phyloP scores from a whole-genome alignment of 2,113 vertebrate genomes.

The Saccopteryx bilineata region DNA sequence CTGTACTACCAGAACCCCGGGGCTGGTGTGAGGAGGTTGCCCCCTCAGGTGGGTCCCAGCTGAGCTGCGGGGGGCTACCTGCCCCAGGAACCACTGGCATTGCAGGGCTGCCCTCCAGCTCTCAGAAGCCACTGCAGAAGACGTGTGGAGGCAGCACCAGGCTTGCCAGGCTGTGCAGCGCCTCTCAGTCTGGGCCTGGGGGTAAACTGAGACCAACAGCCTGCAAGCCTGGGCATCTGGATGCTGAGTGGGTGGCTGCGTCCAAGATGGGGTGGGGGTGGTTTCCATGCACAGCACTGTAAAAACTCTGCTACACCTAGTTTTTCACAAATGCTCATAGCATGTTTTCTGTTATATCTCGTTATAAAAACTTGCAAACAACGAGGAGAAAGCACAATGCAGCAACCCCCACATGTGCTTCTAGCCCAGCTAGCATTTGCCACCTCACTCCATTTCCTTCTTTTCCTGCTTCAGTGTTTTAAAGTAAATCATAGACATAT shows the following conservation, averaged over 20 bases:
- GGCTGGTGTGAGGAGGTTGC: neutral
- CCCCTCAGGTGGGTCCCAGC: neutral
- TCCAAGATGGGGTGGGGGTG: accelerated
- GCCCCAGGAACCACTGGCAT: neutral
- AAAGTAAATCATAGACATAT: neutral
- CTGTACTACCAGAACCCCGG: neutral
- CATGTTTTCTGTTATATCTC: neutral
- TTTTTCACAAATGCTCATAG: neutral
- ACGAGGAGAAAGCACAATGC: neutral
- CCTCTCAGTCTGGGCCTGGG: accelerated
- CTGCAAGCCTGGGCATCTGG: neutral
- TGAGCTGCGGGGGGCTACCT: neutral
- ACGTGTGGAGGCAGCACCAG: accelerated
- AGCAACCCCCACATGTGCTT: neutral
- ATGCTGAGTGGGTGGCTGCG: neutral
- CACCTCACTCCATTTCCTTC: neutral
- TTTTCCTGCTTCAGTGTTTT: neutral
- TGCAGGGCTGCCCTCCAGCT: neutral
- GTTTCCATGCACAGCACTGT: neutral
- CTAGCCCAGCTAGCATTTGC: too few relatives aligned
- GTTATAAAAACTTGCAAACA: neutral
- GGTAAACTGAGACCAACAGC: neutral
- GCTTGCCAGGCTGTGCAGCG: accelerated
- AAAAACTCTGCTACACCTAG: neutral
- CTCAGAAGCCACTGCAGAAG: neutral